Base-by-base conservation (phyloP, 2,888 invertebrate species). In the Blera fallax region DNA sequence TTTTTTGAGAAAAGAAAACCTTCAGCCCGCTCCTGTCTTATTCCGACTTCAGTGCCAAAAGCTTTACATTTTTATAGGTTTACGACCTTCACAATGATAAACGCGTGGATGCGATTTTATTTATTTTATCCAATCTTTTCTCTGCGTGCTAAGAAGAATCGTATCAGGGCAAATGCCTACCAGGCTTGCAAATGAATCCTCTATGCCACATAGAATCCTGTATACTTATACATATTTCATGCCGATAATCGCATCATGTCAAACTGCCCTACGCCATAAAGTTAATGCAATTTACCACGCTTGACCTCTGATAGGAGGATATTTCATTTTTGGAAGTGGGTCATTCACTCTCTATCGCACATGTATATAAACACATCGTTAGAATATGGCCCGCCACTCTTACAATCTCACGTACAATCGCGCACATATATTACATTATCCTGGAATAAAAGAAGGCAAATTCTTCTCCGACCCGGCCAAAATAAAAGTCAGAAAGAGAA, bases 201-300 rank as follows among this genome's bases (percentile, higher is more conserved):
- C 14, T 21, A 16, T 34, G n/a, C n/a, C 10, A 50, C 10, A 45
- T 27, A 27, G 8, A 6, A 73, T 16, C 21, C 21, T 48, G 11
- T 24, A 48, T 32, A 60, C 52, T 34, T 60, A 37, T 78, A 79
- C 40, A 79, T 74, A 84, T 74, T 84, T 84, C 50, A 84, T 79
- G 62, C 62, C 50, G 73, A 84, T 84, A 79, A 79, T 79, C 73
- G 79, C 79, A 84, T 84, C 84, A 84, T 79, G 74, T 84, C 79
- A 74, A 79, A 79, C 84, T 73, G 72, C 21, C 54, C 72, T 43
- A 50, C 74, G 65, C 78, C 78, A 83, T 67, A 78, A 83, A 78
- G 73, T 40, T 78, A 83, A 78, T 83, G 83, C 78, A 83, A 83
- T 83, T 78, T 83, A 73, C 65, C 45, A 65, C 83, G 78, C 67